Evolutionary conservation across 2,888 invertebrate genomes (phyloP), one percentile per base, ranked within the genome.

Genomic region (Theristus sp.): DNA sequence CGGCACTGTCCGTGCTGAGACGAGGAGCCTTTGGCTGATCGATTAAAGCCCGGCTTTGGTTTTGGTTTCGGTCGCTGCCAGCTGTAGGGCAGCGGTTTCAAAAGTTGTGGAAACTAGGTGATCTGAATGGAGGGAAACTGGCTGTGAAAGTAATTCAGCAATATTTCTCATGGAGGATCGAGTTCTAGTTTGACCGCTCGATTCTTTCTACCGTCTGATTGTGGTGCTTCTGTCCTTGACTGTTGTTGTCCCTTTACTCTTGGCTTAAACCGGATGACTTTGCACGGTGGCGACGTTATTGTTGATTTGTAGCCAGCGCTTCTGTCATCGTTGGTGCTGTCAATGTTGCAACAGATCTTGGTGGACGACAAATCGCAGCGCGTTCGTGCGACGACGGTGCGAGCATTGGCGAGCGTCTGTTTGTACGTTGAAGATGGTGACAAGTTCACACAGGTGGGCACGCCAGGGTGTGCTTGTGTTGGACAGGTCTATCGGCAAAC

Each of bases 331-430:
- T 73, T 84, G 38, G 80, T 84, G 71, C 75, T 84, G 56, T 83
- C 84, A 20, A 84, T 84, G 81, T 74, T 84, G 47, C 82, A 83
- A 68, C 84, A 84, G 75, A 81, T 84, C 81, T 71, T 83, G 60
- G 72, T 77, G 31, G 83, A 84, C 65, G 84, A 84, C 68, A 80
- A 81, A 65, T 82, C 82, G 65, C 80, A 82, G 28, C 69, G 74
- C 57, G 83, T 84, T 1, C 74, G 83, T 64, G 80, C 79, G 63
- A 79, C 81, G n/a, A 81, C 81, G 10, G 78, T 83, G 2, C 77
- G 78, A 66, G 82, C 82, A 68, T 74, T 84, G 30, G 79, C 83
- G 1, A 72, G 83, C 6, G 75, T 84, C 30, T 77, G 82, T 55
- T 79, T 81, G n/a, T 78, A 81, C 61, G 81, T 84, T 73, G 80